Conservation (phyloP, 2,888 invertebrate species). For the Drosophila cracens region DNA sequence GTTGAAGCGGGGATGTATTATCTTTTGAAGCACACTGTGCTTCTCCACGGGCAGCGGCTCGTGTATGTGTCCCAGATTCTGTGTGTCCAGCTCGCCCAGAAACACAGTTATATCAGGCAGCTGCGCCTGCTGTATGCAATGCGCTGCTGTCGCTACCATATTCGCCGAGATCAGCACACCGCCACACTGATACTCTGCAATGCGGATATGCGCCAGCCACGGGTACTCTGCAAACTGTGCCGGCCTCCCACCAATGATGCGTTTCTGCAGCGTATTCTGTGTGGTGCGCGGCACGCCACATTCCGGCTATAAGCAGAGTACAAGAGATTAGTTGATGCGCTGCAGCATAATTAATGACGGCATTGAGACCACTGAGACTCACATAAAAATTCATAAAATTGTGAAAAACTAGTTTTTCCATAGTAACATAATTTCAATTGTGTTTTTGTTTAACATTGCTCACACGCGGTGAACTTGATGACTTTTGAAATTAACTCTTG, state of each 20-base stretch:
- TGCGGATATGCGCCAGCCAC: slow-evolving; percentile 94
- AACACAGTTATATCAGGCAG: slow-evolving; percentile 91
- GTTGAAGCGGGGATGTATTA: slow-evolving; percentile 92
- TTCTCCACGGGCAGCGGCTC: slow-evolving; percentile 89
- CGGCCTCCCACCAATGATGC: slow-evolving; percentile 93
- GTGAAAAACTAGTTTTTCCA: slow-evolving; percentile 43
- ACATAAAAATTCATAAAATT: slow-evolving; percentile 4
- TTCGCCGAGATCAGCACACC: slow-evolving; percentile 91
- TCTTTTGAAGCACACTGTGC: slow-evolving; percentile 89
- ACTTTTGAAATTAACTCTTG: slow-evolving; percentile 18
- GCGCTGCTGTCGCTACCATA: slow-evolving; percentile 92
- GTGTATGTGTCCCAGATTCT: slow-evolving; percentile 87
- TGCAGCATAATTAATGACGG: slow-evolving; percentile 41
- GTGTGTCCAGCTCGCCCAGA: slow-evolving; percentile 92
- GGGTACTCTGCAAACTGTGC: slow-evolving; percentile 91
- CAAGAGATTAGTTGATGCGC: slow-evolving; percentile 28
- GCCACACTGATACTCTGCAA: slow-evolving; percentile 93
- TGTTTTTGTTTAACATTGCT: slow-evolving; percentile 18
- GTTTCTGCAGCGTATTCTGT: slow-evolving; percentile 87
- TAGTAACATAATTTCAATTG: slow-evolving; percentile 33
- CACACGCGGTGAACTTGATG: slow-evolving; percentile 36
- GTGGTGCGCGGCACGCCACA: slow-evolving; percentile 89
- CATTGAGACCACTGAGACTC: slow-evolving; percentile 21
- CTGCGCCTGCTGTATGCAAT: slow-evolving; percentile 92
- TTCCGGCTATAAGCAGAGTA: slow-evolving; percentile 84